phyloP scores from a whole-genome alignment of 2,888 invertebrate genomes.

The Liodrosophila aerea region DNA sequence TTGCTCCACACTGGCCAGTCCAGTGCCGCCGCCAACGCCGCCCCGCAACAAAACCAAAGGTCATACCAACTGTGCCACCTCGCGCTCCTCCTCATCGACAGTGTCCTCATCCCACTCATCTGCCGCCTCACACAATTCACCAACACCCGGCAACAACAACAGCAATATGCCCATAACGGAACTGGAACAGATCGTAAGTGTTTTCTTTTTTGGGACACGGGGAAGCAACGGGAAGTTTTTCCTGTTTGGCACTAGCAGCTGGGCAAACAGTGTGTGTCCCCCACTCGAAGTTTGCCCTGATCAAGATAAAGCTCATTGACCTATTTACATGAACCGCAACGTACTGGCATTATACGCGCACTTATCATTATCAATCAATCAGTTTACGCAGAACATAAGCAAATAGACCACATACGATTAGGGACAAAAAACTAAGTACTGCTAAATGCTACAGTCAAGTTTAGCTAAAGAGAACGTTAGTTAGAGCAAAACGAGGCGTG shows the following conservation, averaged over 20 bases:
- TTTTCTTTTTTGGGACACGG: no score
- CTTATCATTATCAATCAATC: slow-evolving; percentile 57
- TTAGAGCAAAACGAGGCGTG: background rate
- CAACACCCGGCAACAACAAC: slow-evolving; percentile 81
- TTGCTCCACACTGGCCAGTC: slow-evolving; percentile 82
- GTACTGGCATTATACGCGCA: slow-evolving; percentile 7
- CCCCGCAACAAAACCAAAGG: slow-evolving; percentile 83
- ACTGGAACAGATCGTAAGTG: slow-evolving; percentile 87
- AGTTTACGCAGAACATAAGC: slow-evolving; percentile 36
- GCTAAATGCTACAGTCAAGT: slow-evolving; percentile 10
- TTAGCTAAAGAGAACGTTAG: slow-evolving; percentile 2
- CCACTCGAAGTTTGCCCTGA: slow-evolving; percentile 27
- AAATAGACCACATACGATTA: slow-evolving; percentile 36
- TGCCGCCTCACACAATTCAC: slow-evolving; percentile 78
- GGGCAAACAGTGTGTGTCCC: slow-evolving; percentile 45
- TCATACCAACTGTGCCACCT: slow-evolving; percentile 83
- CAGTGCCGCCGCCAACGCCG: slow-evolving; percentile 84
- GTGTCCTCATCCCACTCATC: slow-evolving; percentile 77
- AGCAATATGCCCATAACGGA: slow-evolving; percentile 86
- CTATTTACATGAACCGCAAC: slow-evolving; percentile 46
- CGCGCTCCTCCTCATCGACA: slow-evolving; percentile 83
- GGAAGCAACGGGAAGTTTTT: slow-evolving; percentile 28
- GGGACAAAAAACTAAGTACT: slow-evolving; percentile 1
- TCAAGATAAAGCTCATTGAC: slow-evolving; percentile 70
- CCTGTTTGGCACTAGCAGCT: slow-evolving; percentile 60